Percentiles rank a stretch among this genome's conserved stretches.
Evolutionary conservation across 2,888 invertebrate genomes (phyloP).

Genomic region (Pilophorus perplexus): DNA sequence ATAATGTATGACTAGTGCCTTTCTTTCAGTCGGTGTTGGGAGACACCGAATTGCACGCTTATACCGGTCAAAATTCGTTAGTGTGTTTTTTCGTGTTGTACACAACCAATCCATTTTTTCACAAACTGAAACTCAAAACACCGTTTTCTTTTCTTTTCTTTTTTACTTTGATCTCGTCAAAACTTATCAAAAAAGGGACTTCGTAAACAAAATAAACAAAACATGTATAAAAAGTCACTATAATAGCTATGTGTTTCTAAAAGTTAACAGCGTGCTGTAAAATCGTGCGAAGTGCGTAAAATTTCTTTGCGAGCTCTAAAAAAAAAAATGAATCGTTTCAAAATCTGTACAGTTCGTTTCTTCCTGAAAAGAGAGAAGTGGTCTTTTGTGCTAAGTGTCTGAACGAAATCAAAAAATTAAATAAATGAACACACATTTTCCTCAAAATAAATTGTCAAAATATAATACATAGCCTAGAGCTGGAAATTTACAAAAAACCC

Average conservation of each 20-base stretch:
- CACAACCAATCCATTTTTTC: slow-evolving; percentile 32
- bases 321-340: slow-evolving; percentile 7
- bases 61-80: slow-evolving; percentile 38
- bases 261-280: slow-evolving; percentile 43
- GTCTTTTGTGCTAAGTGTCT: slow-evolving; percentile 26
- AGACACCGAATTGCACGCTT: slow-evolving; percentile 45
- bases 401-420: neutral
- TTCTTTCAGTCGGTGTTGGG: slow-evolving; percentile 40
- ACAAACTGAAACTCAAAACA: too few relatives aligned
- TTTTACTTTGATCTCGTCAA: slow-evolving; percentile 5
- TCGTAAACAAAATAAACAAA: slow-evolving; percentile 29
- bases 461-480: slow-evolving; percentile 17
- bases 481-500: slow-evolving; percentile 34
- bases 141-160: too few relatives aligned
- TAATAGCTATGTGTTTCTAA: slow-evolving; percentile 42
- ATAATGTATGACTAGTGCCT: slow-evolving; percentile 46
- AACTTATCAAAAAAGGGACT: slow-evolving; percentile 17
- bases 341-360: slow-evolving; percentile 43
- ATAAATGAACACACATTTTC: slow-evolving; percentile 32
- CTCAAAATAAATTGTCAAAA: slow-evolving; percentile 12
- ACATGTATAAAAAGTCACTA: slow-evolving; percentile 43
- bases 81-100: slow-evolving; percentile 11
- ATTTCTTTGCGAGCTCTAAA: slow-evolving; percentile 37
- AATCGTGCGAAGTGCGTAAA: slow-evolving; percentile 41
- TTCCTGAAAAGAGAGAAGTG: slow-evolving; percentile 17